Conservation (phyloP, 2,797 vertebrate species). For the Pipistrellus kuhlii region DNA sequence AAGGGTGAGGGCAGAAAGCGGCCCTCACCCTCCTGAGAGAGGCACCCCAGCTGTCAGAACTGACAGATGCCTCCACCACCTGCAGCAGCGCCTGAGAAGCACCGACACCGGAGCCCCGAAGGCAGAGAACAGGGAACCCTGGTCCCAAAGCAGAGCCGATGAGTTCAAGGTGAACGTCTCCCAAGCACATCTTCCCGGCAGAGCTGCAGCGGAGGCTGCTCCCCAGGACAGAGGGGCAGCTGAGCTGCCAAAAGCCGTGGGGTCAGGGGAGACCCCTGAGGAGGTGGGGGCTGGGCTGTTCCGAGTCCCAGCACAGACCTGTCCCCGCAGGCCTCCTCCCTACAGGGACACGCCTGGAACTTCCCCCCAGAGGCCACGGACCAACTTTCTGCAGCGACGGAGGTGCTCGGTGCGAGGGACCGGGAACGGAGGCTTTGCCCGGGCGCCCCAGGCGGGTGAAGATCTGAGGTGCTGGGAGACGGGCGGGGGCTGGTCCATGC, state of each 20-base stretch:
- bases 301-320: not conserved
- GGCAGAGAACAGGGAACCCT: not conserved
- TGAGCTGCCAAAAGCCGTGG: not conserved
- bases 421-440: not conserved
- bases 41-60: slow-evolving; percentile 36
- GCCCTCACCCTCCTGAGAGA: not conserved
- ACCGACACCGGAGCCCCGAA: not conserved
- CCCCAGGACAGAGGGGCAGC: not conserved
- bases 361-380: slow-evolving; percentile 2
- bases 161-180: slow-evolving; percentile 25
- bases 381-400: slow-evolving; percentile 73
- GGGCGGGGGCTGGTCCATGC: not conserved
- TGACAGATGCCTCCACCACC: not conserved
- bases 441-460: slow-evolving; percentile 2
- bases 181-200: not conserved
- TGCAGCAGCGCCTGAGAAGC: not conserved
- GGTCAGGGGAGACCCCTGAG: not conserved
- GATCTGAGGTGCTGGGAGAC: not conserved
- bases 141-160: not conserved
- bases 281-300: not conserved
- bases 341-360: slow-evolving; percentile 26
- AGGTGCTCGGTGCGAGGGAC: not conserved
- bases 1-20: not conserved
- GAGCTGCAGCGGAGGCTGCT: not conserved
- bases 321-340: not conserved